Percentiles rank a stretch among this genome's conserved stretches.
Conservation (phyloP, 2,888 invertebrate genomes). For the Oxycera nigricornis region DNA sequence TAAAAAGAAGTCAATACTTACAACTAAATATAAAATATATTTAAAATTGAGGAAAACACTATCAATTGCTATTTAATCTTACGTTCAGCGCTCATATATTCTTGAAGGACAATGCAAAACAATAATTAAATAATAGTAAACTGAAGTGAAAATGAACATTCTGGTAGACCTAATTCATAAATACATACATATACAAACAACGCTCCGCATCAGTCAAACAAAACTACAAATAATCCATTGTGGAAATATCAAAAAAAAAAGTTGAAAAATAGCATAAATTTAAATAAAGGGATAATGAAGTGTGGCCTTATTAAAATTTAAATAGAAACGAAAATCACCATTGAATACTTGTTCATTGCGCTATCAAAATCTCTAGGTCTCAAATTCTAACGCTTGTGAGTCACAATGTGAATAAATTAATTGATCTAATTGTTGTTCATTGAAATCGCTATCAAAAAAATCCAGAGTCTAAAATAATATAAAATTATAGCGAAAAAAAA, state of each 20-base stretch:
- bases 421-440: conserved; percentile 6
- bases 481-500: no score
- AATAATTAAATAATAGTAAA: no score
- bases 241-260: conserved; percentile 28
- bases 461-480: background rate
- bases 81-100: no score
- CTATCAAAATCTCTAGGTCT: background rate
- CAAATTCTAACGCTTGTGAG: background rate
- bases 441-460: background rate
- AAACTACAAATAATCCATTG: background rate
- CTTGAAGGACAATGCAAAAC: no score
- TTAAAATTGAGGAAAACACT: no score
- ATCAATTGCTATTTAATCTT: no score
- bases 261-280: background rate
- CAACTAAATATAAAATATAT: no score
- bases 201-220: background rate
- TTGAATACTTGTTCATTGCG: background rate
- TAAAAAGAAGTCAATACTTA: no score
- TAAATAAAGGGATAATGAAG: conserved; percentile 17
- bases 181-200: background rate
- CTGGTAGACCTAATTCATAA: background rate
- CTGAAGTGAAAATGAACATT: background rate
- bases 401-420: background rate
- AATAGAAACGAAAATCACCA: background rate
- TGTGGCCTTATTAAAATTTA: conserved; percentile 38